These are phyloP conservation scores for Melierax canorus DNA, from an alignment of 2,113 vertebrate species.

Conservation along the genomic window DNA sequence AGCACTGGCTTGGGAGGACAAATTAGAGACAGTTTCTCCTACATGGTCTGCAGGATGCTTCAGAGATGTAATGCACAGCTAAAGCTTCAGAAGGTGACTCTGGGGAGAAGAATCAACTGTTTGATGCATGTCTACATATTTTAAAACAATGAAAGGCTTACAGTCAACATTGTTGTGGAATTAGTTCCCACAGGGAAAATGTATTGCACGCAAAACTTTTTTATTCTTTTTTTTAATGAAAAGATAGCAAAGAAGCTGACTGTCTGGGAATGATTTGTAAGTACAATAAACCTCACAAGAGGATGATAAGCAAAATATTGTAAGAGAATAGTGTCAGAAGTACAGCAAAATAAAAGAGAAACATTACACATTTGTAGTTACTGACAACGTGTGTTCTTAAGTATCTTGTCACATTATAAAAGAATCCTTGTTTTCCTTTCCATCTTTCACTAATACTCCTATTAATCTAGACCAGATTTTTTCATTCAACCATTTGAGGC, in stretches of 20 bases:
- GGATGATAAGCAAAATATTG: slow-evolving; percentile 42
- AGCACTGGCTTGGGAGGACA: background rate
- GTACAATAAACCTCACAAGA: slow-evolving; percentile 50
- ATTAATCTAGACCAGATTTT: slow-evolving; percentile 63
- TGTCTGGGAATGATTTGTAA: slow-evolving; percentile 62
- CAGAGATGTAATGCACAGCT: background rate
- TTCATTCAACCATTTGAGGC: slow-evolving; percentile 16
- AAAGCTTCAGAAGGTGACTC: background rate
- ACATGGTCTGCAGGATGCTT: background rate
- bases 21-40: background rate
- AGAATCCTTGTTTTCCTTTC: slow-evolving; percentile 45
- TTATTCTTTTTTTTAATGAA: slow-evolving; percentile 20
- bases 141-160: slow-evolving; percentile 48
- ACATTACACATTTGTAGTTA: background rate
- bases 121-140: slow-evolving; percentile 3
- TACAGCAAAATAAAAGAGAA: slow-evolving; percentile 14
- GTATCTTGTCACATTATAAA: slow-evolving; percentile 21
- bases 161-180: slow-evolving; percentile 46
- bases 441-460: background rate
- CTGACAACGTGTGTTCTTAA: slow-evolving; percentile 8
- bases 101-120: background rate
- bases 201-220: background rate
- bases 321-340: slow-evolving; percentile 40
- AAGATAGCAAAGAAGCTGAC: slow-evolving; percentile 45
- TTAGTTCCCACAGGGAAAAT: slow-evolving; percentile 49